phyloP scores from a whole-genome alignment of 2,888 invertebrate species.

The Aproaerema taeniolella region DNA sequence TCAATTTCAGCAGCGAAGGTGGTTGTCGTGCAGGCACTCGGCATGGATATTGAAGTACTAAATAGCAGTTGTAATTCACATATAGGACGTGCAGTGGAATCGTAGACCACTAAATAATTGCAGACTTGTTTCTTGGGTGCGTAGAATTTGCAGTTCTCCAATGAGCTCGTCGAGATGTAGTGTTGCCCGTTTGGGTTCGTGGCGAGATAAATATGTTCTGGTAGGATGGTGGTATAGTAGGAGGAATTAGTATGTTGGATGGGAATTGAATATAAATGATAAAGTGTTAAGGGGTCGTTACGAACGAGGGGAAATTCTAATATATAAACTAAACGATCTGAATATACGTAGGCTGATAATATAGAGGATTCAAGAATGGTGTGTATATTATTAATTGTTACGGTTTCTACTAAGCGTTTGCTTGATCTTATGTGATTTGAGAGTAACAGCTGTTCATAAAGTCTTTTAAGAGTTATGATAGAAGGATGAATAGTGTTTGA shows the following conservation, averaged over 20 bases:
- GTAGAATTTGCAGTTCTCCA: background rate
- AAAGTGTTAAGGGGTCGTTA: conserved; percentile 15
- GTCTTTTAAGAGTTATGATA: conserved; percentile 19
- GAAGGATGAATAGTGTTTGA: conserved; percentile 25
- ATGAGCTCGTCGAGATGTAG: conserved; percentile 13
- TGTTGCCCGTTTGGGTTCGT: conserved; percentile 22
- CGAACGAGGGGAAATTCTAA: conserved; percentile 25
- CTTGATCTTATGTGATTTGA: conserved; percentile 20
- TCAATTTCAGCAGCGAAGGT: conserved; percentile 24
- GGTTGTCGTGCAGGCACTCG: conserved; percentile 18
- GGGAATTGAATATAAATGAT: conserved; percentile 24
- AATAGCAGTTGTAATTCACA: conserved; percentile 13
- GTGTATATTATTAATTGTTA: conserved; percentile 24
- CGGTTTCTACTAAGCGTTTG: conserved; percentile 22
- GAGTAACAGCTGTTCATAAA: conserved; percentile 22
- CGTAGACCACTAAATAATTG: conserved; percentile 1
- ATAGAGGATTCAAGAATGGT: conserved; percentile 7
- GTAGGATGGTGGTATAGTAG: conserved; percentile 20
- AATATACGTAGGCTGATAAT: conserved; percentile 26
- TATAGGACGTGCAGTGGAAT: background rate
- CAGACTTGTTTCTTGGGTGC: background rate
- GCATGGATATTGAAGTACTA: conserved; percentile 13
- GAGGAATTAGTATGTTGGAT: conserved; percentile 24
- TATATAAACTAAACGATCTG: conserved; percentile 25
- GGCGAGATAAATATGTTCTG: conserved; percentile 22